Evolutionary conservation across 2,888 invertebrate genomes (phyloP), one percentile per base, ranked within the genome.

Genomic region (Mermis nigrescens): DNA sequence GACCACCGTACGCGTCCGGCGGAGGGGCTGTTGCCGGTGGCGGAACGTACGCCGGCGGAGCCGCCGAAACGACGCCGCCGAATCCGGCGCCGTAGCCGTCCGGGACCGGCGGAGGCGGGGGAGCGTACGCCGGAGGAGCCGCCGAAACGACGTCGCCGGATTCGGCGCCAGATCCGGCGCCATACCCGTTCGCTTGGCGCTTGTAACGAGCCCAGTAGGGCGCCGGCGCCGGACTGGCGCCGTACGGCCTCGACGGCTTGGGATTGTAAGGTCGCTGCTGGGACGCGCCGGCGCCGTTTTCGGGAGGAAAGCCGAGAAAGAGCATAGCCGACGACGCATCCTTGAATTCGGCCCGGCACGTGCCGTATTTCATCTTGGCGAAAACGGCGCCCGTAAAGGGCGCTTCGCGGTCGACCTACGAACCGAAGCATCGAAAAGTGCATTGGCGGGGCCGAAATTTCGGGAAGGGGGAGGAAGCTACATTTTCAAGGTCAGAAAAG

Each of bases 341-440:
- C 57, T n/a, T 24, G 31, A 69, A 68, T 62, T 71, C 71, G n/a
- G 70, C 68, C 22, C 69, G 65, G 64, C 71, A 71, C 27, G 68
- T 67, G 61, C 70, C 71, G 64, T 69, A 70, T 64, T 69, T 68
- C 64, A 70, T 71, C 64, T 70, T 69, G 57, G 69, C 71, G 63
- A 71, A 71, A 27, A 71, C 66, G 24, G 71, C 71, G 46, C 71
- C 71, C 51, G 66, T 64, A 66, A 71, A 71, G 46, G 64, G 63
- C 57, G 66, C 65, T 45, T 62, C 64, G 59, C 68, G 2, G 27
- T n/a, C 45, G 1, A 60, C 54, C 45, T 57, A 52, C 3, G 46
- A 57, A 19, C 24, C 3, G 38, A 7, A 27, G 24, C 24, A 29
- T 54, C 12, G n/a, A n/a, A n/a, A n/a, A n/a, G n/a, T n/a, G n/a